Evolutionary conservation across 2,888 invertebrate species (phyloP).

Genomic region (Agonopterix heracliana): DNA sequence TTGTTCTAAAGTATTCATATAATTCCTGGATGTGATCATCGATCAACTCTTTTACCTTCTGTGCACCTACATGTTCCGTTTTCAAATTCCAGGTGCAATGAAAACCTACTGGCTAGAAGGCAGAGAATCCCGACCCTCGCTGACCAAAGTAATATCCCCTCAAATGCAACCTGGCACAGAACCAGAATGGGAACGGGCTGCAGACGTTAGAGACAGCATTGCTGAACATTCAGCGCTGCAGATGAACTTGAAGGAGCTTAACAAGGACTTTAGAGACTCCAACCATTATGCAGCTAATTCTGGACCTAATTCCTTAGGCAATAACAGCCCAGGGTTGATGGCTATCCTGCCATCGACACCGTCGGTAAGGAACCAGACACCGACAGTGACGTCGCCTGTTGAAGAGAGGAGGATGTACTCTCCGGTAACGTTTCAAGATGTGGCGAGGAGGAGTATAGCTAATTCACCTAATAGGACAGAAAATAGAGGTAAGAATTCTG

Average conservation of each 20-base stretch:
- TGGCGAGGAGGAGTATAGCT: conserved; percentile 85
- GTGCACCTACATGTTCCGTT: background rate
- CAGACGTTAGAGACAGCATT: conserved; percentile 62
- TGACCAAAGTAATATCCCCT: conserved; percentile 57
- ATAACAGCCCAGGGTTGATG: conserved; percentile 28
- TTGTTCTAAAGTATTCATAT: background rate
- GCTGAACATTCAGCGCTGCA: conserved; percentile 62
- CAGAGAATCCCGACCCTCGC: conserved; percentile 79
- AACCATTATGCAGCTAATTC: conserved; percentile 14
- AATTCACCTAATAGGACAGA: conserved; percentile 80
- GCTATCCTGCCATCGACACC: conserved; percentile 26
- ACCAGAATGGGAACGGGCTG: conserved; percentile 65
- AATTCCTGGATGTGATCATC: background rate
- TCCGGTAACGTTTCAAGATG: conserved; percentile 90
- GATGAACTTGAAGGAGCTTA: conserved; percentile 40
- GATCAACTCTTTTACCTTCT: no score
- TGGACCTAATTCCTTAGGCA: conserved; percentile 38
- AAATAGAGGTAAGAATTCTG: conserved; percentile 46
- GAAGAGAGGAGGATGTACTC: conserved; percentile 86
- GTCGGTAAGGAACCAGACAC: conserved; percentile 22
- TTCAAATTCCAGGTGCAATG: conserved; percentile 79
- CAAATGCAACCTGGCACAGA: conserved; percentile 59
- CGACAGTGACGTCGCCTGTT: conserved; percentile 55
- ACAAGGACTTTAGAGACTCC: conserved; percentile 14
- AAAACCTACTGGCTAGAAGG: conserved; percentile 92